These are phyloP conservation scores for Pelobates cultripes DNA, from an alignment of 2,797 vertebrate genomes.

Conservation along the genomic window DNA sequence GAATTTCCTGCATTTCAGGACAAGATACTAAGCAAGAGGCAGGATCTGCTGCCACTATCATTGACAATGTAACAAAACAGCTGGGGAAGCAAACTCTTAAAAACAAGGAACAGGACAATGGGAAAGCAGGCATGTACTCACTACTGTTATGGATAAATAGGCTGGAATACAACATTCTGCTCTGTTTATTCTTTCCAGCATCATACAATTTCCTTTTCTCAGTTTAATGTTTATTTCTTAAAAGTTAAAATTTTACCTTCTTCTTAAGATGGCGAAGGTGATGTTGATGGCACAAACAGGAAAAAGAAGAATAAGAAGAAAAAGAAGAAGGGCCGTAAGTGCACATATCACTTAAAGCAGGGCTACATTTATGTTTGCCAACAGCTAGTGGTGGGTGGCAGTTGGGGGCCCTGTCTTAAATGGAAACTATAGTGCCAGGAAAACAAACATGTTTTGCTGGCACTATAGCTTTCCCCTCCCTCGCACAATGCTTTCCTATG, in stretches of 20 bases:
- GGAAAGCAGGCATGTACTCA: slow-evolving; percentile 84
- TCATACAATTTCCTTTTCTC: not conserved
- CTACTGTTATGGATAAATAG: slow-evolving; percentile 83
- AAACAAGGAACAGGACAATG: slow-evolving; percentile 91
- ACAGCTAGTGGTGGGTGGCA: too few relatives aligned
- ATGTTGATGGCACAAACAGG: slow-evolving; percentile 85
- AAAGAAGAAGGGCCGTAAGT: slow-evolving; percentile 97
- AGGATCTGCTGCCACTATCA: slow-evolving; percentile 53
- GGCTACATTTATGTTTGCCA: too few relatives aligned
- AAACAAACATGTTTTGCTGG: too few relatives aligned
- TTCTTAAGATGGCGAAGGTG: slow-evolving; percentile 72
- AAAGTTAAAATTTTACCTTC: slow-evolving; percentile 14
- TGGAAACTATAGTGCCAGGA: too few relatives aligned
- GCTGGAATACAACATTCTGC: slow-evolving; percentile 64
- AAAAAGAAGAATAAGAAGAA: slow-evolving; percentile 99
- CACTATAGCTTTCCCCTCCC: too few relatives aligned
- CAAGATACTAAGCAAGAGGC: slow-evolving; percentile 79
- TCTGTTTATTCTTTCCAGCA: not conserved
- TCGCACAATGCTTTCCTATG: too few relatives aligned
- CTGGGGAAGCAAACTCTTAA: slow-evolving; percentile 89
- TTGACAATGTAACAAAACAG: slow-evolving; percentile 81
- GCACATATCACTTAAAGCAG: too few relatives aligned
- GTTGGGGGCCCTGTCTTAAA: too few relatives aligned
- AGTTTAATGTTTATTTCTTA: not conserved
- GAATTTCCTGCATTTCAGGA: slow-evolving; percentile 39